Evolutionary conservation across 2,113 vertebrate species (phyloP).

Genomic region (Corythoichthys intestinalis): DNA sequence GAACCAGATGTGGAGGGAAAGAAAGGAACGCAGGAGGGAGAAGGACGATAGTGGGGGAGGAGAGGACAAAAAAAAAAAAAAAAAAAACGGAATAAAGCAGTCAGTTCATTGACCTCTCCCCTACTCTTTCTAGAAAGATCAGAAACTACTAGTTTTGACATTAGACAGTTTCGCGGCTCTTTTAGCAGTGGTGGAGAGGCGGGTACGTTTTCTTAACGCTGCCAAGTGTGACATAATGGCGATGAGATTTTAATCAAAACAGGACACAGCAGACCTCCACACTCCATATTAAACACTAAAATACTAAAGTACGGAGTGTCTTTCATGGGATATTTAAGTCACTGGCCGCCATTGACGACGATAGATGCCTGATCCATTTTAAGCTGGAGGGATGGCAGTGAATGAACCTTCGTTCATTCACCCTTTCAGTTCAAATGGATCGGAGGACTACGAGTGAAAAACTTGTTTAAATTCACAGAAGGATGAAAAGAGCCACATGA

Average conservation of each 20-base stretch:
- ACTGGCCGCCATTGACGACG: background rate
- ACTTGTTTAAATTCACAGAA: too few relatives aligned
- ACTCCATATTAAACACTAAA: conserved; percentile 34
- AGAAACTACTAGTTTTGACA: conserved; percentile 33
- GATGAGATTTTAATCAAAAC: conserved; percentile 76
- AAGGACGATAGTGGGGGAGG: conserved; percentile 47
- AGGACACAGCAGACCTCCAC: conserved; percentile 51
- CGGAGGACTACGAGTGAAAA: too few relatives aligned
- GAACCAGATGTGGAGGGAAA: conserved; percentile 54
- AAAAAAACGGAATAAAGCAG: background rate
- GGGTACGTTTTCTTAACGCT: conserved; percentile 30
- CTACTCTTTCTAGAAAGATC: conserved; percentile 31
- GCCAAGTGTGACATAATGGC: conserved; percentile 73
- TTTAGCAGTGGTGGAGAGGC: conserved; percentile 43
- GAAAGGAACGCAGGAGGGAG: background rate
- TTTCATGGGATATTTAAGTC: background rate
- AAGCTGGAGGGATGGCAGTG: too few relatives aligned
- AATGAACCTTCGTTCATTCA: too few relatives aligned
- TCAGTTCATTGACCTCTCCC: conserved; percentile 55
- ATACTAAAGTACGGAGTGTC: background rate
- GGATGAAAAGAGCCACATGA: too few relatives aligned
- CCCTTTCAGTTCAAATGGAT: too few relatives aligned
- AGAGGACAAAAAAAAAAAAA: conserved; percentile 31
- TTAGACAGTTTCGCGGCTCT: conserved; percentile 33
- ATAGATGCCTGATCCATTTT: too few relatives aligned